Evolutionary conservation across 1,140 invertebrate genomes (phyloP).

Genomic region (Penaeus chinensis): DNA sequence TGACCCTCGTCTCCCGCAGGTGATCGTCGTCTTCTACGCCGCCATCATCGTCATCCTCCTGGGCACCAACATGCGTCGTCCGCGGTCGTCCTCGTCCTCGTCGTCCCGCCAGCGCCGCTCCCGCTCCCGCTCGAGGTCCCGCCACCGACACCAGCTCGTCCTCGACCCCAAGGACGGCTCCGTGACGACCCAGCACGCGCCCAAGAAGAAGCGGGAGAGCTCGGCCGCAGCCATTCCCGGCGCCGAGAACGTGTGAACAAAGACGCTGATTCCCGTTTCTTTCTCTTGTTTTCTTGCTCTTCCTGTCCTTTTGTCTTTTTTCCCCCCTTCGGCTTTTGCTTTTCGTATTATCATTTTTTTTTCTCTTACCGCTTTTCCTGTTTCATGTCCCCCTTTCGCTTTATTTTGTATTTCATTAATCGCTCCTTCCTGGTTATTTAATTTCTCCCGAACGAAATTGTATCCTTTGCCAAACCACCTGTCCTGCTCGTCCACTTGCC

Average conservation of each 20-base stretch:
- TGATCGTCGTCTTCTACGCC: constrained; percentile 38
- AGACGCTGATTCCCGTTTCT: neutral
- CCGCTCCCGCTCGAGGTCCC: constrained; percentile 9
- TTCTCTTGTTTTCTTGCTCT: too few species aligned
- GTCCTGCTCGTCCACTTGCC: too few species aligned
- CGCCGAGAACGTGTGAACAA: constrained; percentile 4
- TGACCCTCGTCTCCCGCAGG: neutral
- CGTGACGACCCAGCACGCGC: constrained; percentile 33
- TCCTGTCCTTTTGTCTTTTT: too few species aligned
- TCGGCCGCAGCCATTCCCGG: neutral
- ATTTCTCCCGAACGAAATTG: too few species aligned
- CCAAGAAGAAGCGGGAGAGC: constrained; percentile 28
- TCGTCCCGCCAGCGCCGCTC: neutral
- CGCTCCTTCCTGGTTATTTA: too few species aligned
- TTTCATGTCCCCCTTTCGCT: too few species aligned
- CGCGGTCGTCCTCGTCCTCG: neutral
- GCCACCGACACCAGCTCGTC: constrained; percentile 30
- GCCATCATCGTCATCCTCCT: constrained; percentile 37
- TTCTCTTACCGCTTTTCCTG: too few species aligned
- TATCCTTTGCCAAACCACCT: too few species aligned
- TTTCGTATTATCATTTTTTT: too few species aligned
- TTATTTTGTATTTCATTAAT: too few species aligned
- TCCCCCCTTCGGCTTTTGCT: too few species aligned
- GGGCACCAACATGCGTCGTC: constrained; percentile 39
- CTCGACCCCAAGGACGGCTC: constrained; percentile 30